phyloP scores from a whole-genome alignment of 1,140 invertebrate genomes.

The Acromyrmex echinatior region DNA sequence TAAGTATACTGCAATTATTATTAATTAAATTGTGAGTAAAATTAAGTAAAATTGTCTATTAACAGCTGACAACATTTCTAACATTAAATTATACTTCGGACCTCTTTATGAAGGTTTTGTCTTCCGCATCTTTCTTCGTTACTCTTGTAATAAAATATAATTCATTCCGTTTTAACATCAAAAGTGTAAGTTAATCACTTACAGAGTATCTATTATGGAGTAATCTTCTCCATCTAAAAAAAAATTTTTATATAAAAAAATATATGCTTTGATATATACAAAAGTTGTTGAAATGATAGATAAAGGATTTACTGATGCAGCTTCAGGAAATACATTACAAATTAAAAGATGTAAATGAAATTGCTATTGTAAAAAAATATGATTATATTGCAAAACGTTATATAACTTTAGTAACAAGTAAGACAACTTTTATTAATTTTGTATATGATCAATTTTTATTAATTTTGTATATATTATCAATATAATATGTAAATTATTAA shows the following conservation, averaged over 20 bases:
- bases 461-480: neutral
- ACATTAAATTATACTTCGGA: neutral
- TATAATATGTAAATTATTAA: neutral
- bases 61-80: neutral
- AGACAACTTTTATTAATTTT: neutral
- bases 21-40: neutral
- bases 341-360: slow-evolving; percentile 26
- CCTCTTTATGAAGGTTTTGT: neutral
- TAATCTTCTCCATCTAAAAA: too few relatives aligned
- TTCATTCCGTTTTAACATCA: neutral
- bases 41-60: neutral
- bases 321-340: neutral
- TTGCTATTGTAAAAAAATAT: slow-evolving; percentile 24
- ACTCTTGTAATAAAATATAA: neutral
- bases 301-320: neutral
- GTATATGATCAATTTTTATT: neutral
- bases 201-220: too few relatives aligned
- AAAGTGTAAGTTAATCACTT: neutral
- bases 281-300: neutral
- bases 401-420: neutral
- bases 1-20: neutral
- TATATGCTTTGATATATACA: neutral
- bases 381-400: neutral
- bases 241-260: neutral
- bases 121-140: neutral